These are phyloP conservation scores for Struthio camelus DNA, from an alignment of 2,113 vertebrate species.

Conservation along the genomic window DNA sequence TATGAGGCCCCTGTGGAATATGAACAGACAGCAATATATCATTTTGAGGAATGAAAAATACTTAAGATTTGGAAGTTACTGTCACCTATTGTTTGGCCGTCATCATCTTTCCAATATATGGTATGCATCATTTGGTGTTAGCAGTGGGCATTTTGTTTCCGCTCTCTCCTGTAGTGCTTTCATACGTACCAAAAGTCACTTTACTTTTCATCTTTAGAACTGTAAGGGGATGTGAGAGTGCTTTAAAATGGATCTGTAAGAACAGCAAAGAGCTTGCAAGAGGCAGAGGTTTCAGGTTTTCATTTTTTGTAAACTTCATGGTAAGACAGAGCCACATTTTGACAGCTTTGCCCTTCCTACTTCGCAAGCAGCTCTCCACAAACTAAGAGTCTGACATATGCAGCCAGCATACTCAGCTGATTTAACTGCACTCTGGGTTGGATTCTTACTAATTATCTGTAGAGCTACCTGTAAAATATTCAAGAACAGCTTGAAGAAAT, in stretches of 20 bases:
- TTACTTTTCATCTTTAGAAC: neutral
- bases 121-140: neutral
- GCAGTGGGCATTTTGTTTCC: neutral
- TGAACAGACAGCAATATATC: neutral
- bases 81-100: neutral
- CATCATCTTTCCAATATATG: neutral
- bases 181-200: neutral
- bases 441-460: neutral
- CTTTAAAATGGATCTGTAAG: neutral
- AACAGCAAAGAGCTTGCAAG: neutral
- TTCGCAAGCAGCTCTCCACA: neutral
- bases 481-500: neutral
- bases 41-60: constrained; percentile 9
- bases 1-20: neutral
- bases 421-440: neutral
- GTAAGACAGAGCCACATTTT: neutral
- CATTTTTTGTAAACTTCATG: neutral
- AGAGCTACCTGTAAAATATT: neutral
- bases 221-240: neutral
- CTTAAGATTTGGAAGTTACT: neutral
- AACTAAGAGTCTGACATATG: neutral
- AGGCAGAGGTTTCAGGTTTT: neutral
- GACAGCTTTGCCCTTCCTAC: neutral
- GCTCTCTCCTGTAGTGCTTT: neutral
- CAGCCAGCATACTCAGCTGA: neutral